Evolutionary conservation across 2,888 invertebrate species (phyloP).

Genomic region (Stenichneumon culpator): DNA sequence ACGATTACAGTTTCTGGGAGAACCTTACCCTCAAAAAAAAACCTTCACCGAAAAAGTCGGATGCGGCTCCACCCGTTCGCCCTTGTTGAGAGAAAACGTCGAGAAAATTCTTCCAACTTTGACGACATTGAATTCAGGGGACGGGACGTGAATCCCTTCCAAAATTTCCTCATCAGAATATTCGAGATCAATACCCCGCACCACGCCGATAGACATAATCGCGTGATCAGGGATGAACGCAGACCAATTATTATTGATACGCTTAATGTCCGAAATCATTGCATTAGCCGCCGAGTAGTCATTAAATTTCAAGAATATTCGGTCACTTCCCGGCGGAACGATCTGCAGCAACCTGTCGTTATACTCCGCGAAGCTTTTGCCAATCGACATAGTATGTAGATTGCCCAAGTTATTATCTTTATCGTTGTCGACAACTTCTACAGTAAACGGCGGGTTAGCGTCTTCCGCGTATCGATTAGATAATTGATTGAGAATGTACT

Average conservation of each 20-base stretch:
- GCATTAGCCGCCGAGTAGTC: background rate
- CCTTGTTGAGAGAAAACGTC: background rate
- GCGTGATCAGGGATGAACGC: constrained; percentile 10
- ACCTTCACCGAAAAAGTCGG: background rate
- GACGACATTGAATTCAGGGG: background rate
- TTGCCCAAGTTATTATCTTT: background rate
- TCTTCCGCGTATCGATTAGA: background rate
- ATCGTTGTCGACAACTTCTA: background rate
- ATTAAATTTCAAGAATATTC: background rate
- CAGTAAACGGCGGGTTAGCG: background rate
- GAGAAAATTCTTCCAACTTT: background rate
- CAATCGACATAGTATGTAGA: constrained; percentile 17
- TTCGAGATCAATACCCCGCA: background rate
- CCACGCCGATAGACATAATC: background rate
- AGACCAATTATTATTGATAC: constrained; percentile 16
- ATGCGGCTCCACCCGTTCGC: background rate
- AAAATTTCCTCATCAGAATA: background rate
- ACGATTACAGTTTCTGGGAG: background rate
- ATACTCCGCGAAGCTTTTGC: background rate
- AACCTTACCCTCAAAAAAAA: background rate
- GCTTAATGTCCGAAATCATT: background rate
- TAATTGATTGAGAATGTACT: background rate
- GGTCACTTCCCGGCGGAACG: background rate
- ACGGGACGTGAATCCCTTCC: background rate
- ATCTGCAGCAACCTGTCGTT: background rate